These are phyloP conservation scores for Mimumesa dahlbomi DNA, from an alignment of 2,888 invertebrate species.

Conservation along the genomic window DNA sequence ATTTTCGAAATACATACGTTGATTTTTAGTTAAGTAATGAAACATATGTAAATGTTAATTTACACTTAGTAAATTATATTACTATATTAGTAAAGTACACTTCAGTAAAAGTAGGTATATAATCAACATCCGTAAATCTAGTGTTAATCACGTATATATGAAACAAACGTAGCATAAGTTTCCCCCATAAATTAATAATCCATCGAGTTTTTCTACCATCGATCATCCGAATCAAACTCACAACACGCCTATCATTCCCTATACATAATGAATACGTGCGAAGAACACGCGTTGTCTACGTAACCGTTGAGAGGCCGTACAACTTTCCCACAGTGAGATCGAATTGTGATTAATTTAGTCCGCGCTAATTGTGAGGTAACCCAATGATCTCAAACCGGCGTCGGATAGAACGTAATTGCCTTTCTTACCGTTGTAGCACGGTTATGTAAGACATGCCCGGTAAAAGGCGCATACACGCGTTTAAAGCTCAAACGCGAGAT, in stretches of 20 bases:
- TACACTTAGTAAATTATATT: too few species aligned
- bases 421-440: conserved; percentile 31
- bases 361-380: conserved; percentile 38
- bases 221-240: background rate
- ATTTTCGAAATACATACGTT: too few species aligned
- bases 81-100: too few species aligned
- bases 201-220: background rate
- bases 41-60: too few species aligned
- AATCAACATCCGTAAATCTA: too few species aligned
- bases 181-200: too few species aligned
- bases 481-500: conserved; percentile 21
- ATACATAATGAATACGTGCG: background rate
- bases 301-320: conserved; percentile 11
- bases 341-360: conserved; percentile 41
- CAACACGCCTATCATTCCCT: background rate
- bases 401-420: conserved; percentile 34
- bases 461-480: conserved; percentile 20
- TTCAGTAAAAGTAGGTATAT: too few species aligned
- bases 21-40: too few species aligned
- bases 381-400: conserved; percentile 29
- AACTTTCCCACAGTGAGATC: conserved; percentile 52
- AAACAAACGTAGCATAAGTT: too few species aligned
- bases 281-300: conserved; percentile 4
- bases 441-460: conserved; percentile 42
- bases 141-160: too few species aligned